Percentiles rank a stretch among this genome's conserved stretches.
Conservation (phyloP, 2,888 invertebrate species). For the Macrophya annulata region DNA sequence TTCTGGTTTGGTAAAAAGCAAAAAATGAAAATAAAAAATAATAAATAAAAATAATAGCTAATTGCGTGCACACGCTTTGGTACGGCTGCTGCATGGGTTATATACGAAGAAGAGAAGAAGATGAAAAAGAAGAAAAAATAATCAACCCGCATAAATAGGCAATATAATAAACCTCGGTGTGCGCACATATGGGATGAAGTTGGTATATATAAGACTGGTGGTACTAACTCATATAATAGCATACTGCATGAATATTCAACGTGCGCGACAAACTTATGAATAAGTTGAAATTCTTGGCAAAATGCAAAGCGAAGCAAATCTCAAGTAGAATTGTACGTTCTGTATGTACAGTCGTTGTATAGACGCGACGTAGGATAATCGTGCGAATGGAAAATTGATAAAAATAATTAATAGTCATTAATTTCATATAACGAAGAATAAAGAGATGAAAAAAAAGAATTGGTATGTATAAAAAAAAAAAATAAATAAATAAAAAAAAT, state of each 20-base stretch:
- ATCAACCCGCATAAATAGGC: constrained; percentile 68
- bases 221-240: constrained; percentile 63
- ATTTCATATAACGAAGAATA: no score
- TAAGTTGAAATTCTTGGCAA: constrained; percentile 16
- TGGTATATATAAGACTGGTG: constrained; percentile 10
- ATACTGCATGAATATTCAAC: constrained; percentile 68
- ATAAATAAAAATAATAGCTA: neutral
- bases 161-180: constrained; percentile 62
- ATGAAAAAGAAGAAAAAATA: constrained; percentile 59
- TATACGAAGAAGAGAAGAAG: neutral
- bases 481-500: no score
- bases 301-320: neutral
- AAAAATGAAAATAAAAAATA: neutral
- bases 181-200: neutral
- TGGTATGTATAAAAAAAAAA: no score
- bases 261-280: constrained; percentile 60
- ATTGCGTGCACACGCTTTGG: constrained; percentile 29
- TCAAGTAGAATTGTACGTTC: neutral
- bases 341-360: no score
- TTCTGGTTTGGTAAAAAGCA: no score
- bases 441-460: no score
- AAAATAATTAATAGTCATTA: no score
- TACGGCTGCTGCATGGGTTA: neutral
- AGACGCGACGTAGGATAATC: neutral
- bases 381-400: neutral